phyloP scores from a whole-genome alignment of 2,113 vertebrate species.

The Electrona antarctica region DNA sequence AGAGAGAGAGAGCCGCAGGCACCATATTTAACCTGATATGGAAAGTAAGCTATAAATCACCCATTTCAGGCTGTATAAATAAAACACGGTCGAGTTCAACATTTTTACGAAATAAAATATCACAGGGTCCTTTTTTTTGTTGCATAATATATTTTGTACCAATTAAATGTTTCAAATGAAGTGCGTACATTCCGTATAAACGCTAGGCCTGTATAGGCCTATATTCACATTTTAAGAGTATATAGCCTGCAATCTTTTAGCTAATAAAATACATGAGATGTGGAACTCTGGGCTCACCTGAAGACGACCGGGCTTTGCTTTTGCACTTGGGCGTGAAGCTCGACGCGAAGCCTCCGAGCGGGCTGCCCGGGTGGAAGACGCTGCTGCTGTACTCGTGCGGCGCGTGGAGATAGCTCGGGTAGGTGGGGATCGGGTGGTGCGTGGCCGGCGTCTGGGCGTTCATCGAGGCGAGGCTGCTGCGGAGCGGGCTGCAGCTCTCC shows the following conservation, averaged over 20 bases:
- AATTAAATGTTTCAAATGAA: too few species aligned
- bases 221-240: not conserved
- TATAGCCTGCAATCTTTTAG: too few species aligned
- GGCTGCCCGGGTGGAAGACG: constrained; percentile 90
- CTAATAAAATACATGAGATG: constrained; percentile 13
- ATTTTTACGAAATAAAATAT: not conserved
- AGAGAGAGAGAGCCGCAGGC: not conserved
- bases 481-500: constrained; percentile 92
- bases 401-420: constrained; percentile 89
- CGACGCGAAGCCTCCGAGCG: constrained; percentile 90
- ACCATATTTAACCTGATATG: constrained; percentile 9
- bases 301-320: constrained; percentile 94
- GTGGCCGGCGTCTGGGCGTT: constrained; percentile 87
- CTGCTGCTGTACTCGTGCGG: constrained; percentile 93
- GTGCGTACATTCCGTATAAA: too few species aligned
- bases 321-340: constrained; percentile 96
- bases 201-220: too few species aligned
- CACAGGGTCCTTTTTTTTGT: too few species aligned
- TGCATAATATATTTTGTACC: too few species aligned
- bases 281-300: constrained; percentile 83
- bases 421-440: constrained; percentile 96
- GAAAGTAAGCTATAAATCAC: not conserved
- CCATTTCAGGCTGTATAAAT: too few species aligned
- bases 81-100: too few species aligned
- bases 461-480: constrained; percentile 88